These are phyloP conservation scores for Phania funesta DNA, from an alignment of 2,888 invertebrate genomes.

Conservation along the genomic window DNA sequence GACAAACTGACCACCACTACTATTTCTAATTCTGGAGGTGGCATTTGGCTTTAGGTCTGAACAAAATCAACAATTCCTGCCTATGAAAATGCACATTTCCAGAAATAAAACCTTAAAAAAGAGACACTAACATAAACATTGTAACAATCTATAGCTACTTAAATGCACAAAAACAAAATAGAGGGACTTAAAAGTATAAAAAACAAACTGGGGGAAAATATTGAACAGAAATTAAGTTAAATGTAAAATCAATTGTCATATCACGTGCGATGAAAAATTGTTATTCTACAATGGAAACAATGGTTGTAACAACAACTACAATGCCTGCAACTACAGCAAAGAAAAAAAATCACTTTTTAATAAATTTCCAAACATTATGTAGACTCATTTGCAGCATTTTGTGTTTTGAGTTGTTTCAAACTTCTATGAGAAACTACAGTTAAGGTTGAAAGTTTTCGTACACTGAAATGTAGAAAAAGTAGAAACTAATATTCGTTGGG, in stretches of 20 bases:
- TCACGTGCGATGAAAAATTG: constrained; percentile 67
- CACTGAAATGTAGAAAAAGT: not conserved
- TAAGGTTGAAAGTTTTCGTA: not conserved
- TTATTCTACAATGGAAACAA: constrained; percentile 61
- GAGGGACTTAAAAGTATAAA: too few species aligned
- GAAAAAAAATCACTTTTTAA: constrained; percentile 55
- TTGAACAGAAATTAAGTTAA: constrained; percentile 64
- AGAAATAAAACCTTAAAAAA: constrained; percentile 44
- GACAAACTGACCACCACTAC: constrained; percentile 50
- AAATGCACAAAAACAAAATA: constrained; percentile 10
- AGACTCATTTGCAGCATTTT: constrained; percentile 57
- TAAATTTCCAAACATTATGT: constrained; percentile 58
- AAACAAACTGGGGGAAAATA: constrained; percentile 11
- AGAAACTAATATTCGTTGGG: too few species aligned
- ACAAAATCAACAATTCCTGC: constrained; percentile 43
- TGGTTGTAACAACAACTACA: constrained; percentile 22
- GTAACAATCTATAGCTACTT: constrained; percentile 39
- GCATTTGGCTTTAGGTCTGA: constrained; percentile 23
- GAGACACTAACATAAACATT: constrained; percentile 51
- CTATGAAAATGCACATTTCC: constrained; percentile 49
- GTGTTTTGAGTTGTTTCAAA: not conserved
- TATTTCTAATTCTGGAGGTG: constrained; percentile 37
- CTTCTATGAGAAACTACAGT: constrained; percentile 4
- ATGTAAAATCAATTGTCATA: constrained; percentile 68
- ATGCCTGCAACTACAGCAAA: not conserved